These are phyloP conservation scores for Pachypanchax playfairii DNA, from an alignment of 2,113 vertebrate genomes.

Conservation along the genomic window DNA sequence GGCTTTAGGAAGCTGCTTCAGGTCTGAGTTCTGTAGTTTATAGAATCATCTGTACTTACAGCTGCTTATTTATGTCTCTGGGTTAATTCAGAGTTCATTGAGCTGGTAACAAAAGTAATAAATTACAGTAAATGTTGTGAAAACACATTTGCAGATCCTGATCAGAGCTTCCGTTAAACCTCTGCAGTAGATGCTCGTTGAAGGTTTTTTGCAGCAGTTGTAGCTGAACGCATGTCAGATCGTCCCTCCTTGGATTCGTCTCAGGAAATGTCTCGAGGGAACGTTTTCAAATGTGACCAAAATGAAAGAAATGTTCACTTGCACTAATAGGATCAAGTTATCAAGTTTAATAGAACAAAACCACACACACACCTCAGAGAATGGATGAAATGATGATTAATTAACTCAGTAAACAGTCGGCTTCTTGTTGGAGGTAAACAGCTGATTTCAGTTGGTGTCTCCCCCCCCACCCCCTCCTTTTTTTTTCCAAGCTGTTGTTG, in stretches of 20 bases:
- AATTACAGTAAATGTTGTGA: no score
- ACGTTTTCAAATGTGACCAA: background rate
- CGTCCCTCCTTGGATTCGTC: background rate
- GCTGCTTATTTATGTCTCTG: slow-evolving; percentile 2
- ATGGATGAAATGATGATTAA: no score
- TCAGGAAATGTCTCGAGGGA: background rate
- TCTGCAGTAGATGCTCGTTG: background rate
- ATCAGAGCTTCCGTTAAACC: background rate
- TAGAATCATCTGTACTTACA: background rate
- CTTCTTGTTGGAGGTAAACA: no score
- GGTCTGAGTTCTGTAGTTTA: background rate
- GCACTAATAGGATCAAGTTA: no score
- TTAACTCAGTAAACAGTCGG: no score
- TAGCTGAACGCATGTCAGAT: background rate
- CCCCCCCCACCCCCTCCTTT: background rate
- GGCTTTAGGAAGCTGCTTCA: slow-evolving; percentile 12
- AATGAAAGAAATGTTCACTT: background rate
- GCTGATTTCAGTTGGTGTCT: no score
- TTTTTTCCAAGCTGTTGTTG: background rate
- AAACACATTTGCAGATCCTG: slow-evolving; percentile 24
- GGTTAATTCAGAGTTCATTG: no score
- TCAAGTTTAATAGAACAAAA: no score
- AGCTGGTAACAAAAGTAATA: no score
- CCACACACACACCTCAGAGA: no score
- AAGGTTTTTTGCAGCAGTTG: background rate